Conservation (phyloP, 2,888 invertebrate genomes). For the Acleris emargana region DNA sequence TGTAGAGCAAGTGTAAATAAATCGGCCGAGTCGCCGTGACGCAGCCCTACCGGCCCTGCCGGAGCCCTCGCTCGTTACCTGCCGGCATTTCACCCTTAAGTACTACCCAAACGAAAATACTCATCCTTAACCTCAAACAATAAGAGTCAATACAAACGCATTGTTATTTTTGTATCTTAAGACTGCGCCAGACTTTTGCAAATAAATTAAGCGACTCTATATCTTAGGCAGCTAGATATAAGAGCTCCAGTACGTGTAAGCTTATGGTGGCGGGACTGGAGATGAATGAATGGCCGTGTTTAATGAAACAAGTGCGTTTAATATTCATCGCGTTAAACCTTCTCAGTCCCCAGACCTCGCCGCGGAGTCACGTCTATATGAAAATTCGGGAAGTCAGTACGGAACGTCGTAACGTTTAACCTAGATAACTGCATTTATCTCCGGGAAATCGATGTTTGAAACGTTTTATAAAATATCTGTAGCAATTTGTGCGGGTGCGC, state of each 20-base stretch:
- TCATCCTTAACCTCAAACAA: constrained; percentile 2
- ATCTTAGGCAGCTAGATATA: neutral
- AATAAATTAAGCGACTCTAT: neutral
- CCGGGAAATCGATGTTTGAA: constrained; percentile 14
- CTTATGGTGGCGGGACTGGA: constrained; percentile 11
- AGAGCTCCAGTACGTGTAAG: neutral
- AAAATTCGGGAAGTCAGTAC: too few relatives aligned
- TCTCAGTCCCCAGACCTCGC: too few relatives aligned
- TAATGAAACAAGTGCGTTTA: constrained; percentile 45
- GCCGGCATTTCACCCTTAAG: constrained; percentile 15
- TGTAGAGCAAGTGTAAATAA: neutral
- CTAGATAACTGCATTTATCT: constrained; percentile 27
- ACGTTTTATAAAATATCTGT: neutral
- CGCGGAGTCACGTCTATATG: neutral
- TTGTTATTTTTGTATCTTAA: neutral
- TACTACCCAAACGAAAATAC: neutral
- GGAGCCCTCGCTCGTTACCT: constrained; percentile 31
- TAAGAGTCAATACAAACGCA: neutral
- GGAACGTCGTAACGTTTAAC: constrained; percentile 27
- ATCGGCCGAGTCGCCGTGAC: constrained; percentile 9
- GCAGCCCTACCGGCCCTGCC: constrained; percentile 15
- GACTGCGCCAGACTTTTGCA: neutral
- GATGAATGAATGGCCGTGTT: constrained; percentile 36
- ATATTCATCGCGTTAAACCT: constrained; percentile 40
- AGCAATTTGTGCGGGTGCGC: neutral